These are phyloP conservation scores for Tringa solitaria DNA, from an alignment of 2,113 vertebrate species.

Conservation along the genomic window DNA sequence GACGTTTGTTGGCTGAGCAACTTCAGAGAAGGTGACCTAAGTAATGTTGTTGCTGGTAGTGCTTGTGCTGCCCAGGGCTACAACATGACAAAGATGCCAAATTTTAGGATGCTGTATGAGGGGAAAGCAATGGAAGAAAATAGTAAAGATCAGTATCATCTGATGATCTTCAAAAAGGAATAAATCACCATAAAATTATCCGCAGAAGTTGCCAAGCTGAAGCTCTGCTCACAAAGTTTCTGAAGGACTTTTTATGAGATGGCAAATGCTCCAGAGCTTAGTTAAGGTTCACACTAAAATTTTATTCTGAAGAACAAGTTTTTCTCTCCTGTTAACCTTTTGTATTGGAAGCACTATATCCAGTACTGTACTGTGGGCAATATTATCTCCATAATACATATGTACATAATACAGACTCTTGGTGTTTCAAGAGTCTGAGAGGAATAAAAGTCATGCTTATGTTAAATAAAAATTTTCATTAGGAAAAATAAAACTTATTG, in stretches of 20 bases:
- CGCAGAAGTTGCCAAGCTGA: not conserved
- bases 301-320: not conserved
- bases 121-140: not conserved
- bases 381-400: not conserved
- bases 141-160: not conserved
- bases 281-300: not conserved
- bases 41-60: not conserved
- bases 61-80: not conserved
- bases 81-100: not conserved
- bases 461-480: not conserved
- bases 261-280: not conserved
- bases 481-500: not conserved
- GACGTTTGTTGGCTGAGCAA: not conserved
- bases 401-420: no score
- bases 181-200: constrained; percentile 53
- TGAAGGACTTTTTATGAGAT: not conserved
- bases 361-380: not conserved
- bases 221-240: not conserved
- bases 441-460: not conserved
- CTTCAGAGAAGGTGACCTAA: not conserved
- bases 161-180: constrained; percentile 31
- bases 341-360: not conserved
- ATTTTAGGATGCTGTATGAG: not conserved
- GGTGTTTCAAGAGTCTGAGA: not conserved
- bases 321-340: not conserved